These are phyloP conservation scores for Melanogrammus aeglefinus DNA, from an alignment of 2,797 vertebrate species.

Conservation along the genomic window DNA sequence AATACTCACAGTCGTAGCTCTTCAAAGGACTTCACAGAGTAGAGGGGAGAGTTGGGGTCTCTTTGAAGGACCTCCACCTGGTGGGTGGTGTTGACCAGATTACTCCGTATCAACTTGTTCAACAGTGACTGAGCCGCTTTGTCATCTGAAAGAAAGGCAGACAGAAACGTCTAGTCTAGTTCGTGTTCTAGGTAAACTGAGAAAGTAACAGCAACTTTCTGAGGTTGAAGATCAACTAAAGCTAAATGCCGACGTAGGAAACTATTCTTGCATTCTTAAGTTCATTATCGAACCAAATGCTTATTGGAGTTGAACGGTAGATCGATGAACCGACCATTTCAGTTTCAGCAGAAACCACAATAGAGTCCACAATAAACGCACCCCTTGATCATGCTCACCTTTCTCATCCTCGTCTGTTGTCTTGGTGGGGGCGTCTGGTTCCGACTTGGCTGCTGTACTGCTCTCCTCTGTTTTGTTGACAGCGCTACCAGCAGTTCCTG, in stretches of 20 bases:
- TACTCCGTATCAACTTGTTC: conserved; percentile 94
- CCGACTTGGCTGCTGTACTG: conserved; percentile 47
- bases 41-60: conserved; percentile 93
- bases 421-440: conserved; percentile 54
- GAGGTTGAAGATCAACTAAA: background rate
- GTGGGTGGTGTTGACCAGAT: conserved; percentile 91
- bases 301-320: background rate
- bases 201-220: background rate
- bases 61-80: conserved; percentile 97
- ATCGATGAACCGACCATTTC: background rate
- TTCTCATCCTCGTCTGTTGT: conserved; percentile 85
- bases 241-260: background rate
- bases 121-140: conserved; percentile 91
- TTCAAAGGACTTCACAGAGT: conserved; percentile 96
- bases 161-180: background rate
- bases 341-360: background rate
- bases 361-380: background rate
- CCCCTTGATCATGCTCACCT: conserved; percentile 59
- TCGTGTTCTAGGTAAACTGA: background rate
- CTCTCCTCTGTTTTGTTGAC: conserved; percentile 29
- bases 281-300: background rate
- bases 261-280: background rate
- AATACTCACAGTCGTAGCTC: conserved; percentile 94
- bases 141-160: conserved; percentile 76
- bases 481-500: conserved; percentile 64